Percentiles rank a stretch among this genome's conserved stretches.
phyloP scores from a whole-genome alignment of 1,140 invertebrate genomes.

The silkworm (Bombyx mori) region ASM3026992v2 NC_085134.1:9288001-9288500 shows the following conservation, averaged over 20 bases:
- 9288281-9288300: not conserved
- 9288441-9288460: constrained; percentile 11
- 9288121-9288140: constrained; percentile 1
- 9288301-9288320: constrained; percentile 1
- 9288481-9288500: constrained; percentile 15
- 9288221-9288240: not conserved
- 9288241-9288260: not conserved
- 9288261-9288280: not conserved
- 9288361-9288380: constrained; percentile 2
- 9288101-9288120: constrained; percentile 4
- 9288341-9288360: not conserved
- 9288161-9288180: not conserved
- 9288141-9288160: constrained; percentile 1
- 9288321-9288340: not conserved
- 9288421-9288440: constrained; percentile 13
- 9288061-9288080: constrained; percentile 5
- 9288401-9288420: constrained; percentile 6
- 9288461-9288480: constrained; percentile 4
- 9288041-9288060: constrained; percentile 1
- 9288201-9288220: constrained; percentile 1
- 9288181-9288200: constrained; percentile 6
- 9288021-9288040: not conserved
- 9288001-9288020: too few species aligned
- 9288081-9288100: constrained; percentile 1
- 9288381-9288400: not conserved